phyloP scores from a whole-genome alignment of 1,140 invertebrate genomes.

The Berghia stephanieae region DNA sequence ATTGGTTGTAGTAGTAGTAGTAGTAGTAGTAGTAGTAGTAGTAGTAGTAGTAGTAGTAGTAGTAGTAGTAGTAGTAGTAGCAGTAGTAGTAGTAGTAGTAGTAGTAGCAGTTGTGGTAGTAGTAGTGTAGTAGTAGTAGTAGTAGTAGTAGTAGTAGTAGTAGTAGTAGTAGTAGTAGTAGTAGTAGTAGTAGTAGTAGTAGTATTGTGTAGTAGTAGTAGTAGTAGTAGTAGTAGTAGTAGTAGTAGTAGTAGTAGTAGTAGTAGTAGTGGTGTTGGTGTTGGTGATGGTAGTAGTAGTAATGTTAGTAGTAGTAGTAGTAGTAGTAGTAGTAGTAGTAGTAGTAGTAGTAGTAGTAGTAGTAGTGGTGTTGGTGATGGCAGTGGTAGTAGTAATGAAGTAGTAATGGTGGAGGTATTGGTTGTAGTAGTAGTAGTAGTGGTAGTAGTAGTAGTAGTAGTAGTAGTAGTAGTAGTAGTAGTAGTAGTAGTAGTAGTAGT shows the following conservation, averaged over 20 bases:
- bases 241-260: conserved; percentile 2
- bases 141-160: conserved; percentile 2
- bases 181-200: conserved; percentile 2
- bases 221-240: conserved; percentile 2
- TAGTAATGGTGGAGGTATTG: not conserved
- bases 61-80: conserved; percentile 2
- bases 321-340: conserved; percentile 2
- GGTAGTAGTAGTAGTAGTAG: conserved; percentile 1
- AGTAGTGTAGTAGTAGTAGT: conserved; percentile 2
- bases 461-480: not conserved
- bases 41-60: conserved; percentile 1
- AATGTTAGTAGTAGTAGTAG: not conserved
- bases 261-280: too few relatives aligned
- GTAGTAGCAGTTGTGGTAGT: too few relatives aligned
- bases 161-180: conserved; percentile 2
- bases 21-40: conserved; percentile 2
- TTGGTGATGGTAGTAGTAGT: conserved; percentile 1
- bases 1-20: too few relatives aligned
- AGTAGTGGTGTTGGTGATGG: too few relatives aligned
- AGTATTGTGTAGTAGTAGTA: too few relatives aligned
- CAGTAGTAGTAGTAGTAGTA: conserved; percentile 2
- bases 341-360: conserved; percentile 2
- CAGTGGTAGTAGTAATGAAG: conserved; percentile 1
- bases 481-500: conserved; percentile 1
- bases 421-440: too few relatives aligned